Percentiles rank a stretch among this genome's conserved stretches.
Evolutionary conservation across 2,888 invertebrate species (phyloP).

Genomic region (Drosophila birchii): DNA sequence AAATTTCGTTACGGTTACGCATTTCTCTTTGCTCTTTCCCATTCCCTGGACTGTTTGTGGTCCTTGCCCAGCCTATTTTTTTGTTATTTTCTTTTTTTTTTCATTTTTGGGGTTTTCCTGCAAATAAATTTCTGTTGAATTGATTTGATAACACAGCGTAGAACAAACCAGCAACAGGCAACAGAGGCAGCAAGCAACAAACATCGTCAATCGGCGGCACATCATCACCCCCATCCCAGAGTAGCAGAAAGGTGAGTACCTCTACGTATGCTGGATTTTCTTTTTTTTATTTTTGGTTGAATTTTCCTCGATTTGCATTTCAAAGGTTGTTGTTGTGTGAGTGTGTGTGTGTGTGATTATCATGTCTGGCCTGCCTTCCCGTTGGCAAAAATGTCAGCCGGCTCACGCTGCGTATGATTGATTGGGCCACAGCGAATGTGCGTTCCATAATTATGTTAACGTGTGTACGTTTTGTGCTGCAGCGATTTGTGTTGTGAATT

Average conservation of each 20-base stretch:
- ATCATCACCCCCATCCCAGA: slow-evolving; percentile 2
- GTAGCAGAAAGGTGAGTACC: slow-evolving; percentile 42
- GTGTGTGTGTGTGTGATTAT: slow-evolving; percentile 59
- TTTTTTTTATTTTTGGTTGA: slow-evolving; percentile 3
- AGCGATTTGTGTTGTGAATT: slow-evolving; percentile 38
- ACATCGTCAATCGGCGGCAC: slow-evolving; percentile 29
- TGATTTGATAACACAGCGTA: slow-evolving; percentile 39
- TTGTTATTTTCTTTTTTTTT: neutral
- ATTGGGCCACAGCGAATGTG: slow-evolving; percentile 44
- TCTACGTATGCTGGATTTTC: slow-evolving; percentile 7
- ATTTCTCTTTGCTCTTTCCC: slow-evolving; percentile 36
- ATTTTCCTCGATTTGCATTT: slow-evolving; percentile 71
- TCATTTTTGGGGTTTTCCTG: slow-evolving; percentile 34
- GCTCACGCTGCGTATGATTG: slow-evolving; percentile 72
- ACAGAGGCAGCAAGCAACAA: slow-evolving; percentile 32
- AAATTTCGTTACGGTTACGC: slow-evolving; percentile 38
- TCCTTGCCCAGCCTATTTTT: slow-evolving; percentile 1
- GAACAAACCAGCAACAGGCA: slow-evolving; percentile 36
- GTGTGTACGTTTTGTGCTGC: slow-evolving; percentile 17
- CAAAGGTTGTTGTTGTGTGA: slow-evolving; percentile 53
- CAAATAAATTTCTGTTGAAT: slow-evolving; percentile 61
- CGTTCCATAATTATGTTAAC: slow-evolving; percentile 61
- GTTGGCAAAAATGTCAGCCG: slow-evolving; percentile 40
- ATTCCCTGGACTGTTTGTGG: slow-evolving; percentile 22
- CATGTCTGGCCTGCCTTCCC: slow-evolving; percentile 40